phyloP scores from a whole-genome alignment of 2,888 invertebrate genomes.

The Gerosis bhagava region DNA sequence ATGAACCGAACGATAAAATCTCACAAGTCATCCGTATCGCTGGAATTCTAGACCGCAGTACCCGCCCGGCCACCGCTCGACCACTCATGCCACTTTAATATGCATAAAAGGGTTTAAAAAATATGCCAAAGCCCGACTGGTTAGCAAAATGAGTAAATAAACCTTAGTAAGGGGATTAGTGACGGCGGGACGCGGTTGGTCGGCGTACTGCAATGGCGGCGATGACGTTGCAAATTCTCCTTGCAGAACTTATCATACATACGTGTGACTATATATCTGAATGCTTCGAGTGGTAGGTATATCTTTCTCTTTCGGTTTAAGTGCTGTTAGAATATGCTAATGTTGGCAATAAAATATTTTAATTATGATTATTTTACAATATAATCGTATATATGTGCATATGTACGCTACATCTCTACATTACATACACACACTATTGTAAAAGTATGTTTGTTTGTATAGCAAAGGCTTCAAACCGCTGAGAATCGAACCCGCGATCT shows the following conservation, averaged over 20 bases:
- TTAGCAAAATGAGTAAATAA: constrained; percentile 56
- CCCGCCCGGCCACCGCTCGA: constrained; percentile 25
- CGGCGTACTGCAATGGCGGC: constrained; percentile 56
- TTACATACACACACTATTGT: too few species aligned
- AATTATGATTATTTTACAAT: too few species aligned
- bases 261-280: too few species aligned
- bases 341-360: too few species aligned
- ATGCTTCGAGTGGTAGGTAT: constrained; percentile 9
- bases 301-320: constrained; percentile 12
- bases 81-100: constrained; percentile 40
- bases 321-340: not conserved
- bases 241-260: constrained; percentile 26
- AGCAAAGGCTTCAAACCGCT: too few species aligned
- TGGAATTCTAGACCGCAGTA: constrained; percentile 37
- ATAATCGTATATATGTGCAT: too few species aligned
- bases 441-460: too few species aligned
- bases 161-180: constrained; percentile 61
- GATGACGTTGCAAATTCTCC: constrained; percentile 53
- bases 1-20: constrained; percentile 33
- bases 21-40: constrained; percentile 31
- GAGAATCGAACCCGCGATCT: too few species aligned
- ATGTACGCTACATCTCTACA: too few species aligned
- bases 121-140: constrained; percentile 52
- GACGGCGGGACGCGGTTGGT: constrained; percentile 56
- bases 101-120: constrained; percentile 63